Evolutionary conservation across 1,140 invertebrate species (phyloP).

Genomic region (Aphelinus certus): DNA sequence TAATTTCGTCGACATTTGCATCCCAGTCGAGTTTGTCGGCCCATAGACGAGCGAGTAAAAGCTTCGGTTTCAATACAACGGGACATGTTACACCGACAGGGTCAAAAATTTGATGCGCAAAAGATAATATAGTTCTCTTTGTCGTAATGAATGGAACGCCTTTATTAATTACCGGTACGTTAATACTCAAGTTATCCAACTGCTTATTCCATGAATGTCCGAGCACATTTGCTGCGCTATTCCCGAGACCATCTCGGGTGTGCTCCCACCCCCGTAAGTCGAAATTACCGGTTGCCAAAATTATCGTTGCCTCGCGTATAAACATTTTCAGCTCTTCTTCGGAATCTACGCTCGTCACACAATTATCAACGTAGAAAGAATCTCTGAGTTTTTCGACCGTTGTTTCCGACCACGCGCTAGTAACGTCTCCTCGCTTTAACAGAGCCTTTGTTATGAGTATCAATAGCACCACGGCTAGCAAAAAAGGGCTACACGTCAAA

Average conservation of each 20-base stretch:
- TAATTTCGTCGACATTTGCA: constrained; percentile 27
- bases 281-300: constrained; percentile 24
- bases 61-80: constrained; percentile 39
- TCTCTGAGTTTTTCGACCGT: not conserved
- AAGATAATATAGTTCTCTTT: constrained; percentile 45
- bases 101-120: constrained; percentile 44
- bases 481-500: constrained; percentile 50
- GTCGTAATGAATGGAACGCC: not conserved
- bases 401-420: not conserved
- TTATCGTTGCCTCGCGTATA: not conserved
- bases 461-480: constrained; percentile 28
- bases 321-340: constrained; percentile 20
- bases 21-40: constrained; percentile 40
- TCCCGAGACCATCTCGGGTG: constrained; percentile 5
- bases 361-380: constrained; percentile 14
- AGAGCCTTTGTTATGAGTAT: constrained; percentile 28
- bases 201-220: constrained; percentile 30
- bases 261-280: constrained; percentile 32
- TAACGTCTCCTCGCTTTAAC: no score
- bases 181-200: constrained; percentile 5
- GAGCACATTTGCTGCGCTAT: constrained; percentile 6
- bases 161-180: not conserved
- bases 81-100: constrained; percentile 45
- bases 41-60: constrained; percentile 42
- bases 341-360: not conserved